Evolutionary conservation across 2,888 invertebrate genomes (phyloP).

Genomic region (Eremobia ochroleuca): DNA sequence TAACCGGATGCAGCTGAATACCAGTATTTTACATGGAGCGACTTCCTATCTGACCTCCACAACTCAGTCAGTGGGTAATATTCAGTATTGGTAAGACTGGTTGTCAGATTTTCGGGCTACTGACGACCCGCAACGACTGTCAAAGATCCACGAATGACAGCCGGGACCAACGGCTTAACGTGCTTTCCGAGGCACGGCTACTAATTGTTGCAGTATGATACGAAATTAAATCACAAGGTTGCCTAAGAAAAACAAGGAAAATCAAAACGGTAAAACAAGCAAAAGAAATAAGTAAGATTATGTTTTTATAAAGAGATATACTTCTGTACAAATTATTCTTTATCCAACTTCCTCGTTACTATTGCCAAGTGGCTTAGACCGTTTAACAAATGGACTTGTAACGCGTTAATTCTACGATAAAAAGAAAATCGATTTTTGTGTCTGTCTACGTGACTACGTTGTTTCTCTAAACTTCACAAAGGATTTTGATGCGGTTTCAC

Average conservation of each 20-base stretch:
- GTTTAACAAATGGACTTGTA: background rate
- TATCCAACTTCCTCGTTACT: background rate
- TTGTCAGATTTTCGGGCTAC: too few relatives aligned
- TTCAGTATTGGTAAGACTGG: too few relatives aligned
- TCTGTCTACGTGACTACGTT: background rate
- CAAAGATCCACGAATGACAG: too few relatives aligned
- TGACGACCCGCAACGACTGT: too few relatives aligned
- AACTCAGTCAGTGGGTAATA: too few relatives aligned
- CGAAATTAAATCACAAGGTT: background rate
- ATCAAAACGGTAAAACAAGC: background rate
- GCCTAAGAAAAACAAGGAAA: background rate
- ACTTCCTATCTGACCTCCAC: too few relatives aligned
- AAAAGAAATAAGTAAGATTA: background rate
- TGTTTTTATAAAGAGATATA: background rate
- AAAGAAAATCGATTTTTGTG: background rate
- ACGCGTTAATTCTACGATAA: background rate
- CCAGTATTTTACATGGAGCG: too few relatives aligned
- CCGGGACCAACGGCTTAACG: too few relatives aligned
- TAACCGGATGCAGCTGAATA: too few relatives aligned
- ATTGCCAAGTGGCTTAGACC: background rate
- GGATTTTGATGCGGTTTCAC: background rate
- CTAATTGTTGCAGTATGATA: background rate
- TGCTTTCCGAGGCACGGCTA: too few relatives aligned
- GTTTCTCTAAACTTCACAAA: background rate
- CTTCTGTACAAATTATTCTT: background rate